Evolutionary conservation across 2,113 vertebrate genomes (phyloP).

Genomic region (Mobula birostris): DNA sequence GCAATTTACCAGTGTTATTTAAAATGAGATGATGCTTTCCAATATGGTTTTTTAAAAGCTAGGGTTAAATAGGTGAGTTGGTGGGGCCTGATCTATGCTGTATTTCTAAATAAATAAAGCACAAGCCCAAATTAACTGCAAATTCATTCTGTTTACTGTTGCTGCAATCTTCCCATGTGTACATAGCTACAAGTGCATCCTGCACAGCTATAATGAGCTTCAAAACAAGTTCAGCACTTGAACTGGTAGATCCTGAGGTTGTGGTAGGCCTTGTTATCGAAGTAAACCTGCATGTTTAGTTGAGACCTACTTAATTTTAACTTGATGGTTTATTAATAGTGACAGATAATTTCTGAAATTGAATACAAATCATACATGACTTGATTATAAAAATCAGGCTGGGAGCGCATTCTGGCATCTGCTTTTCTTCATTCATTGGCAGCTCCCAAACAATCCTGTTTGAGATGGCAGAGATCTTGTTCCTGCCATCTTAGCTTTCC

Average conservation of each 20-base stretch:
- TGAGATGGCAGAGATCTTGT: neutral
- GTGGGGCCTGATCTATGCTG: no score
- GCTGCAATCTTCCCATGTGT: neutral
- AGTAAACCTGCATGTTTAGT: neutral
- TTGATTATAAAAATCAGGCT: neutral
- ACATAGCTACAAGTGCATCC: neutral
- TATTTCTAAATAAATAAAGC: no score
- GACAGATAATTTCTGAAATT: neutral
- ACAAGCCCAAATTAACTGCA: neutral
- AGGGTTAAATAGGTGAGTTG: no score
- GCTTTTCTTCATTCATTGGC: neutral
- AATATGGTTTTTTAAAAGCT: no score
- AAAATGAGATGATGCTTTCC: no score
- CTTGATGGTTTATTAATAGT: neutral
- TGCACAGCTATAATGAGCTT: no score
- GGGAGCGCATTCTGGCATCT: neutral
- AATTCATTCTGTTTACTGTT: neutral
- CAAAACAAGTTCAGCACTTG: neutral
- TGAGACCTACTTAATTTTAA: neutral
- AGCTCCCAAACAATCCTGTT: neutral
- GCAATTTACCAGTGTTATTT: no score
- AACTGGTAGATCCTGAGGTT: neutral
- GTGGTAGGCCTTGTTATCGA: neutral
- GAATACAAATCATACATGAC: neutral
- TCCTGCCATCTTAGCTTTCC: neutral